Percentiles rank a stretch among this genome's conserved stretches.
These are phyloP conservation scores for Podiceps cristatus DNA, from an alignment of 2,113 vertebrate species.

Conservation along the genomic window DNA sequence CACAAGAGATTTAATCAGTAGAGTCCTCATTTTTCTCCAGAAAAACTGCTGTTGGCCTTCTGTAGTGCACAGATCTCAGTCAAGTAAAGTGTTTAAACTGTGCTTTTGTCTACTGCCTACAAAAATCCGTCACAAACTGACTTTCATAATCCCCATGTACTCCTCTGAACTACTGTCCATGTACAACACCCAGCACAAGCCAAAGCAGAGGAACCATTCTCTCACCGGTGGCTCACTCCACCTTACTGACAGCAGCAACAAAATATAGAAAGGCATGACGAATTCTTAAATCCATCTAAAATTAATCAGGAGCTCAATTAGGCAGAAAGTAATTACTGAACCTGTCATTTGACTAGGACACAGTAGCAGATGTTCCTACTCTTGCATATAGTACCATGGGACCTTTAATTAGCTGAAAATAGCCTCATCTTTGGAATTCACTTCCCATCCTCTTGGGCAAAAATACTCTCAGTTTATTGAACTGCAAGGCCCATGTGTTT, in stretches of 20 bases:
- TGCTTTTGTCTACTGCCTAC: neutral
- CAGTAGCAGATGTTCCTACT: conserved; percentile 53
- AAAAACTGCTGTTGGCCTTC: neutral
- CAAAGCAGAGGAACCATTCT: neutral
- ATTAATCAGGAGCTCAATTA: conserved; percentile 50
- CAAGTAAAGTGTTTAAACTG: neutral
- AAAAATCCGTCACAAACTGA: neutral
- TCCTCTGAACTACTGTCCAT: neutral
- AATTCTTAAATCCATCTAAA: conserved; percentile 38
- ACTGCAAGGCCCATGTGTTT: neutral
- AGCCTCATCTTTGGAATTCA: conserved; percentile 18
- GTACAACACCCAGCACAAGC: neutral
- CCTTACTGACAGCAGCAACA: neutral
- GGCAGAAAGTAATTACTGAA: conserved; percentile 55
- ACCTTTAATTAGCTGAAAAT: conserved; percentile 55
- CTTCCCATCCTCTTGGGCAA: conserved; percentile 8
- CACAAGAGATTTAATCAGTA: neutral
- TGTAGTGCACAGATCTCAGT: neutral
- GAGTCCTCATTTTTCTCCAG: neutral
- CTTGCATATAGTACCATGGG: conserved; percentile 1
- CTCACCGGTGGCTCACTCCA: neutral
- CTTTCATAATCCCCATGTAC: neutral
- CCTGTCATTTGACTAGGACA: conserved; percentile 45
- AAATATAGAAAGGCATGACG: neutral
- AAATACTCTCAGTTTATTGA: conserved; percentile 32